Evolutionary conservation across 2,113 vertebrate species (phyloP).

Genomic region (Malaclemys terrapin): DNA sequence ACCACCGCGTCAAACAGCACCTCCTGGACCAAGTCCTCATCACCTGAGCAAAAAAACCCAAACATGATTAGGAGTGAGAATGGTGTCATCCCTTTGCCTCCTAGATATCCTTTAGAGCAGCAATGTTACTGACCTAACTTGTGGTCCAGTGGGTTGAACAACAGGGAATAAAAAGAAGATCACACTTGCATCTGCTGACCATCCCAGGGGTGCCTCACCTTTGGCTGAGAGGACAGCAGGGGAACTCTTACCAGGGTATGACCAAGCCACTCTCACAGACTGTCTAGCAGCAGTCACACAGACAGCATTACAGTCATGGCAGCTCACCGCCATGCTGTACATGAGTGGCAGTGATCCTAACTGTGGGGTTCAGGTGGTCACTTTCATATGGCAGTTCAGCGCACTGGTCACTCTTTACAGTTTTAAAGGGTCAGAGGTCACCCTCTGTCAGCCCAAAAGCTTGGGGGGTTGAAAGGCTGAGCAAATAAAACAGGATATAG

Average conservation of each 20-base stretch:
- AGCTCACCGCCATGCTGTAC: not conserved
- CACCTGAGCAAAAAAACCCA: slow-evolving; percentile 80
- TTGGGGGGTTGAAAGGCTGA: not conserved
- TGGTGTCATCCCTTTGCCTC: not conserved
- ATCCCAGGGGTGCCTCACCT: not conserved
- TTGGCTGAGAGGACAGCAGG: not conserved
- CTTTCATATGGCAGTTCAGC: not conserved
- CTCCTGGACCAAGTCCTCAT: slow-evolving; percentile 88
- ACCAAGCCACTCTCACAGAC: not conserved
- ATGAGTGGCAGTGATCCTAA: not conserved
- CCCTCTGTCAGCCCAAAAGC: not conserved
- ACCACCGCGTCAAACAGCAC: slow-evolving; percentile 94
- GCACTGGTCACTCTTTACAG: not conserved
- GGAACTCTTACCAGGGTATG: not conserved
- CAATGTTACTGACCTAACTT: not conserved
- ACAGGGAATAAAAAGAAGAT: not conserved
- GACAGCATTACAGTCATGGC: not conserved
- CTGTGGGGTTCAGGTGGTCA: not conserved
- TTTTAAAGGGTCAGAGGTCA: not conserved
- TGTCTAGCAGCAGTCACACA: not conserved
- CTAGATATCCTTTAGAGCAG: not conserved
- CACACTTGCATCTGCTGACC: not conserved
- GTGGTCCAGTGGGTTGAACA: not conserved
- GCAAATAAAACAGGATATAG: not conserved
- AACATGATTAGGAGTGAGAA: not conserved